Base-by-base conservation (phyloP, 2,797 vertebrate genomes). In the Ceryle rudis region DNA sequence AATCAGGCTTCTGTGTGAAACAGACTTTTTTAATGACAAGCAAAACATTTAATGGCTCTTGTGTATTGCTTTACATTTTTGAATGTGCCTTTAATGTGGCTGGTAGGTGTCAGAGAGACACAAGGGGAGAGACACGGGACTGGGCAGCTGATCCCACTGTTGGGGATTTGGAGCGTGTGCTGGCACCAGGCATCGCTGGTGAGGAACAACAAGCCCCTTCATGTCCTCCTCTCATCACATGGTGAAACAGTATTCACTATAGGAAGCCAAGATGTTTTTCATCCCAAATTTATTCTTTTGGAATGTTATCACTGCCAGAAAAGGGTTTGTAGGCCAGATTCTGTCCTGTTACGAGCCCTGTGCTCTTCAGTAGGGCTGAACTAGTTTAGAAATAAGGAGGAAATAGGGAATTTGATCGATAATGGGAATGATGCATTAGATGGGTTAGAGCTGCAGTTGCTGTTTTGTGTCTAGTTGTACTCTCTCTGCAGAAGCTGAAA, bases 121-220 rank as follows among this genome's bases (percentile, higher is more conserved):
- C 49, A 28, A 51, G 49, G 49, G 49, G 49, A 44, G 25, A 19
- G 60, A 21, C 23, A 9, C 8, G 21, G 78, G 15, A 3, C 64
- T 44, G 75, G 41, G 86, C 28, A 74, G 90, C 46, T 37, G 46
- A 64, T 72, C 41, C 54, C 33, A 5, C 9, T 26, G 35, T 1
- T 14, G 51, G n/a, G 58, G 28, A 28, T 37, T 14, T 44, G 10
- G 62, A 55, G 26, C 2, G 2, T 0, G 0, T 21, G 44, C 66
- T 65, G 90, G 55, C 41, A 46, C 21, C 81, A 41, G 44, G 28
- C 5, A 10, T 23, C 21, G 4, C 51, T 9, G 26, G 7, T 14
- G 13, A 42, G 51, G 65, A 25, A 20, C 4, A 2, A 9, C 33
- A 54, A 51, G 14, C 9, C 61, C 66, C 11, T 37, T 19, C 5